Evolutionary conservation across 2,797 vertebrate genomes (phyloP).

Genomic region (Decapterus maruadsi): DNA sequence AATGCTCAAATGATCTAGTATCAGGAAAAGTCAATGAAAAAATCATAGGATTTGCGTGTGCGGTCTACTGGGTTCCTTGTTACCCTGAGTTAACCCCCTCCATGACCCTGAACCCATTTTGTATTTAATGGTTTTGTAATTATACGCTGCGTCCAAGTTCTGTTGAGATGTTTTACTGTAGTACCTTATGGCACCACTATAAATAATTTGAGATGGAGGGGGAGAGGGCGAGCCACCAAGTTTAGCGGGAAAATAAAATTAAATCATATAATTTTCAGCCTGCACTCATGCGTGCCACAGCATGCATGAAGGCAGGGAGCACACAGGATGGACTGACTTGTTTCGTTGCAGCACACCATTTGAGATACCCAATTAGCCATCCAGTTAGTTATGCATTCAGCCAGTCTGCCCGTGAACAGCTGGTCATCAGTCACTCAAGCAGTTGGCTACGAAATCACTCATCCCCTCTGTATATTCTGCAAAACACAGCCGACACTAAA

Average conservation of each 20-base stretch:
- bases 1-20: too few species aligned
- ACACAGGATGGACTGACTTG: conserved; percentile 1
- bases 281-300: conserved; percentile 5
- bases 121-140: background rate
- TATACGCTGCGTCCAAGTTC: background rate
- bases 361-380: conserved; percentile 30
- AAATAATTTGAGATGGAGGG: background rate
- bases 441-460: conserved; percentile 12
- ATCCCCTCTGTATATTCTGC: background rate
- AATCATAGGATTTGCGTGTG: too few species aligned
- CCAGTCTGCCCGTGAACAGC: conserved; percentile 32
- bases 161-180: background rate
- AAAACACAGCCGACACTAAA: background rate
- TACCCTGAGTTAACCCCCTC: too few species aligned
- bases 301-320: conserved; percentile 13
- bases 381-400: conserved; percentile 20
- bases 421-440: conserved; percentile 38
- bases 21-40: too few species aligned
- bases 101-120: background rate
- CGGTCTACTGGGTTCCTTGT: too few species aligned
- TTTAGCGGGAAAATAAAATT: background rate
- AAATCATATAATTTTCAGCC: background rate
- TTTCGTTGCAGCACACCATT: conserved; percentile 4
- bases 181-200: background rate
- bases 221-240: background rate